phyloP scores from a whole-genome alignment of 2,888 invertebrate species.

The Drosophila mimetica region DNA sequence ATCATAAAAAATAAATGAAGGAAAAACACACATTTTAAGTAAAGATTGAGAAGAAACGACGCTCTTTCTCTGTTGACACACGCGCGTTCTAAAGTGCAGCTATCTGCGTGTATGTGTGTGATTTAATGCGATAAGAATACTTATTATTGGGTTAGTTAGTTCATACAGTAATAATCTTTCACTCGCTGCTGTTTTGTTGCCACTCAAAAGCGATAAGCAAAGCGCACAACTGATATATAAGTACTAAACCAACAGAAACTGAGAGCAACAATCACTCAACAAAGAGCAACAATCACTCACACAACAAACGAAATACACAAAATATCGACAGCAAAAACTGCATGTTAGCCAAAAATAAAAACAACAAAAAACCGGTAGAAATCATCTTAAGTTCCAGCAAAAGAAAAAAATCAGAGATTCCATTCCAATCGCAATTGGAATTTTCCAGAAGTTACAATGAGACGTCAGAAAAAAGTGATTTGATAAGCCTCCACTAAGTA shows the following conservation, averaged over 20 bases:
- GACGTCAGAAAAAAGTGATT: constrained; percentile 14
- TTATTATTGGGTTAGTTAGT: constrained; percentile 79
- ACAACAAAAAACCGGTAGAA: background rate
- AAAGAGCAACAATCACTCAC: background rate
- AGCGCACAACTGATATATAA: constrained; percentile 16
- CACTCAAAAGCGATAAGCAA: constrained; percentile 60
- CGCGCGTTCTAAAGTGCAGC: constrained; percentile 11
- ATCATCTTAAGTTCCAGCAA: constrained; percentile 5
- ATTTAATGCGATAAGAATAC: constrained; percentile 77
- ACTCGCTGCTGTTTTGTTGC: constrained; percentile 38
- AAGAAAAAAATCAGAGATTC: constrained; percentile 21
- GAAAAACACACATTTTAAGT: constrained; percentile 29
- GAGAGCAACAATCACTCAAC: constrained; percentile 3
- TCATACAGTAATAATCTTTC: constrained; percentile 70
- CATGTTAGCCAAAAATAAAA: constrained; percentile 13
- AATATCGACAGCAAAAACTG: constrained; percentile 16
- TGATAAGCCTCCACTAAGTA: constrained; percentile 18
- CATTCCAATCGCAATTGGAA: constrained; percentile 11
- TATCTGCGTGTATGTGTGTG: constrained; percentile 36
- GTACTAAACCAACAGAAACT: background rate
- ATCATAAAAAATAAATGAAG: constrained; percentile 30
- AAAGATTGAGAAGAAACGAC: constrained; percentile 29
- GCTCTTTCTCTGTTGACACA: constrained; percentile 11
- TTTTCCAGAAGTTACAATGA: constrained; percentile 34
- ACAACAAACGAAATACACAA: constrained; percentile 10